Evolutionary conservation across 2,888 invertebrate species (phyloP), one percentile per base, ranked within the genome.

Genomic region (Pristionchus arcanus): DNA sequence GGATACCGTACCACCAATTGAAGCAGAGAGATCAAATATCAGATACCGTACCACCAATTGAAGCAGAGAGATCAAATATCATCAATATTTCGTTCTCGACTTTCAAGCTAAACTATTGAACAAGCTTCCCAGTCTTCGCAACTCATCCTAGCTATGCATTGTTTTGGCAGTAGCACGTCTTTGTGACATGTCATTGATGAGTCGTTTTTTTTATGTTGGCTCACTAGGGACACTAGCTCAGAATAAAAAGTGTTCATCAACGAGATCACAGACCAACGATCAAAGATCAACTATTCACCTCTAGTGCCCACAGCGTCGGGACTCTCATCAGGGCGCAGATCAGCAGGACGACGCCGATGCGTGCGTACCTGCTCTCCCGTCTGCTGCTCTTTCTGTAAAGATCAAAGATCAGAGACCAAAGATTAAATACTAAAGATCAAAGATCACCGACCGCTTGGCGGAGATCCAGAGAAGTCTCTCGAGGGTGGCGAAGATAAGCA

Each of bases 401-500:
- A 74, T 37, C 25, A 74, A 37, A 37, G 74, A 37, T 37, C 37
- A 74, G 21, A 37, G 74, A 37, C 25, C 37, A 21, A 71, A 25
- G 15, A 49, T 49, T 16, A 37, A 16, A 42, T 86, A 25, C n/a
- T 63, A 31, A 25, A n/a, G 66, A 42, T 66, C 25, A 66, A 63
- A 34, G 59, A 86, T 59, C 34, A 19, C 66, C n/a, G 7, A 85
- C 89, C 81, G 19, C 83, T 49, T 59, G 31, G 31, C 89, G 2
- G 89, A 89, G 1, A 92, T 94, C 95, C 95, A 95, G 63, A 94
- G 93, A 25, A 94, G 91, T 89, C 95, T 92, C 90, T 95, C 95
- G 68, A 95, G 90, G 37, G 95, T 95, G 37, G 94, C 94, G 84
- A 95, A 94, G 59, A 95, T 95, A 83, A 95, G 92, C 94, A 94